phyloP scores from a whole-genome alignment of 2,888 invertebrate species.

The Leptinotarsa juncta region DNA sequence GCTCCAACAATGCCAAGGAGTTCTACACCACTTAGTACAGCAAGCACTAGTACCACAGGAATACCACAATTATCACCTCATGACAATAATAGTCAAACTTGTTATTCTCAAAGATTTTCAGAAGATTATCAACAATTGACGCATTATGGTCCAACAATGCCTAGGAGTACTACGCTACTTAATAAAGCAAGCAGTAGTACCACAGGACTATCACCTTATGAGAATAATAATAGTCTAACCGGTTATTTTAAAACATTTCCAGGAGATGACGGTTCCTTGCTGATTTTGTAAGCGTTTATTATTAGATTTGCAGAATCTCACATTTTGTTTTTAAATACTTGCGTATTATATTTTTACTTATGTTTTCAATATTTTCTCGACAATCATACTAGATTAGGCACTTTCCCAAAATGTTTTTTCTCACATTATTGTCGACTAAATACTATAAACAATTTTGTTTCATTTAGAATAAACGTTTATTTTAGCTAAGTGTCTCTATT shows the following conservation, averaged over 20 bases:
- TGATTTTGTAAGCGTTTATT: slow-evolving; percentile 17
- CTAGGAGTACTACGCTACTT: slow-evolving; percentile 16
- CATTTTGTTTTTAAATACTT: slow-evolving; percentile 17
- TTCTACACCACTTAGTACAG: too few species aligned
- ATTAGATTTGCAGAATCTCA: slow-evolving; percentile 18
- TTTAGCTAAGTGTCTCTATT: slow-evolving; percentile 11
- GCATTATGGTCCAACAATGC: slow-evolving; percentile 15
- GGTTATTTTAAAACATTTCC: slow-evolving; percentile 12
- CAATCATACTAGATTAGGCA: slow-evolving; percentile 14
- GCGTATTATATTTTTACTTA: too few species aligned
- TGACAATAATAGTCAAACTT: slow-evolving; percentile 1
- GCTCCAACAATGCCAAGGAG: slow-evolving; percentile 20
- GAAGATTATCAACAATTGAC: slow-evolving; percentile 20
- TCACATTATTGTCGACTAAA: background rate
- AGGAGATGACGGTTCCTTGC: background rate
- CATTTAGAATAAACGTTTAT: slow-evolving; percentile 15
- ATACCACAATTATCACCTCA: slow-evolving; percentile 5
- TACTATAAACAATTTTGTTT: slow-evolving; percentile 10
- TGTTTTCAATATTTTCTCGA: slow-evolving; percentile 3
- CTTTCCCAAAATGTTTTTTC: slow-evolving; percentile 9
- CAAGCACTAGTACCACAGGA: too few species aligned
- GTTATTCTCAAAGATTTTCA: slow-evolving; percentile 22
- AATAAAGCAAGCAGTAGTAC: slow-evolving; percentile 1
- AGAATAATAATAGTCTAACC: background rate
- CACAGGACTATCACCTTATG: slow-evolving; percentile 2